Evolutionary conservation across 2,888 invertebrate species (phyloP).

Genomic region (Microplitis manilae): DNA sequence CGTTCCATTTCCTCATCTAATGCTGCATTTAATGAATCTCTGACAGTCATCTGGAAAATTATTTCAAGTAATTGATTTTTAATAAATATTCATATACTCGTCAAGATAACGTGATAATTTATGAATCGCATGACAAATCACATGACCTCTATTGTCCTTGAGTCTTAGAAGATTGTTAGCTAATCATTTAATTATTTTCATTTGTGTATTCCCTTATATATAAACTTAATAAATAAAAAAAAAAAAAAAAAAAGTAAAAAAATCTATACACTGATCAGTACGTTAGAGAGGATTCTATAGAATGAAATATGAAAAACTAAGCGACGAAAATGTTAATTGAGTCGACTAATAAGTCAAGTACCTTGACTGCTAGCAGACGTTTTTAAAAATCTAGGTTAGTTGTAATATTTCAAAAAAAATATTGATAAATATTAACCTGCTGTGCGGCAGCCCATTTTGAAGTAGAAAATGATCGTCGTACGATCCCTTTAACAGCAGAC

Average conservation of each 20-base stretch:
- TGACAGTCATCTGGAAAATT: slow-evolving; percentile 83
- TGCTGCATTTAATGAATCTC: slow-evolving; percentile 97
- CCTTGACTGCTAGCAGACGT: not conserved
- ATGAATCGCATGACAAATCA: slow-evolving; percentile 40
- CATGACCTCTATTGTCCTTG: slow-evolving; percentile 56
- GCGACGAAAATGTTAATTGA: not conserved
- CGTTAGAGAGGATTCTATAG: too few species aligned
- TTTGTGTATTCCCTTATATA: not conserved
- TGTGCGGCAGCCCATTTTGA: slow-evolving; percentile 68
- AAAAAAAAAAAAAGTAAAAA: slow-evolving; percentile 15
- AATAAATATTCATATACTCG: not conserved
- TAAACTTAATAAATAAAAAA: not conserved
- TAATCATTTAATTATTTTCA: slow-evolving; percentile 43
- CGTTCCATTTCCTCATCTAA: slow-evolving; percentile 97
- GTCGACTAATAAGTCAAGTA: not conserved
- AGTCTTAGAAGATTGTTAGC: slow-evolving; percentile 44
- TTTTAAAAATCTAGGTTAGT: slow-evolving; percentile 22
- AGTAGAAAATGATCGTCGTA: slow-evolving; percentile 67
- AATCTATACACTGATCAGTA: slow-evolving; percentile 3
- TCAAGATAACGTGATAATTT: not conserved
- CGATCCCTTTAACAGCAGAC: slow-evolving; percentile 61
- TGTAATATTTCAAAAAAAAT: not conserved
- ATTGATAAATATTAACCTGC: slow-evolving; percentile 59
- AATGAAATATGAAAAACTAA: too few species aligned
- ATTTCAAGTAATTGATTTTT: slow-evolving; percentile 12